Evolutionary conservation across 2,797 vertebrate genomes (phyloP).

Genomic region (Eleutherodactylus coqui): DNA sequence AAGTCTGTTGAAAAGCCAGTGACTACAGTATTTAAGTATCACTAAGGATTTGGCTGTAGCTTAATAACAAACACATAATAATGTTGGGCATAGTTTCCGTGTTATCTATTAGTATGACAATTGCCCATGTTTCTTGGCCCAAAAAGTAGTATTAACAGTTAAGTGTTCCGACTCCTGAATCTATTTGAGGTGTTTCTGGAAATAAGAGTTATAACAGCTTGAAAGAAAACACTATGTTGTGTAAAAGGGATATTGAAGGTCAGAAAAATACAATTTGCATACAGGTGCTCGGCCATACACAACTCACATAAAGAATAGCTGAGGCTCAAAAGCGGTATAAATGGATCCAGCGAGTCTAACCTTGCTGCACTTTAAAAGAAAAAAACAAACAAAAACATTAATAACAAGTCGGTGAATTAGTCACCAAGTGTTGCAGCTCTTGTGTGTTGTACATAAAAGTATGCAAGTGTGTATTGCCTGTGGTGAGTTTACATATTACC

Average conservation of each 20-base stretch:
- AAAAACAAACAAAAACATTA: not conserved
- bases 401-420: not conserved
- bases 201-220: not conserved
- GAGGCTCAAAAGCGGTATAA: not conserved
- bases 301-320: not conserved
- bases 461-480: not conserved
- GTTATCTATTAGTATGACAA: too few species aligned
- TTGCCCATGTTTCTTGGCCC: not conserved
- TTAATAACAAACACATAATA: not conserved
- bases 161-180: not conserved
- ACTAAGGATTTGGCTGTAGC: not conserved
- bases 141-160: not conserved
- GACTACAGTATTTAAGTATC: too few species aligned
- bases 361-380: not conserved
- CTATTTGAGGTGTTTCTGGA: not conserved
- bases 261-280: not conserved
- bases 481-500: slow-evolving; percentile 19
- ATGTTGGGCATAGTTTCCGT: not conserved
- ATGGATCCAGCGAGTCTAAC: not conserved
- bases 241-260: not conserved
- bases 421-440: not conserved
- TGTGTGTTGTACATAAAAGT: not conserved
- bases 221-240: not conserved
- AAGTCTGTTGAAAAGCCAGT: too few species aligned
- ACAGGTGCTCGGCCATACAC: slow-evolving; percentile 14